Evolutionary conservation across 2,797 vertebrate species (phyloP), one percentile per base, ranked within the genome.

Genomic region (Alcedo atthis): DNA sequence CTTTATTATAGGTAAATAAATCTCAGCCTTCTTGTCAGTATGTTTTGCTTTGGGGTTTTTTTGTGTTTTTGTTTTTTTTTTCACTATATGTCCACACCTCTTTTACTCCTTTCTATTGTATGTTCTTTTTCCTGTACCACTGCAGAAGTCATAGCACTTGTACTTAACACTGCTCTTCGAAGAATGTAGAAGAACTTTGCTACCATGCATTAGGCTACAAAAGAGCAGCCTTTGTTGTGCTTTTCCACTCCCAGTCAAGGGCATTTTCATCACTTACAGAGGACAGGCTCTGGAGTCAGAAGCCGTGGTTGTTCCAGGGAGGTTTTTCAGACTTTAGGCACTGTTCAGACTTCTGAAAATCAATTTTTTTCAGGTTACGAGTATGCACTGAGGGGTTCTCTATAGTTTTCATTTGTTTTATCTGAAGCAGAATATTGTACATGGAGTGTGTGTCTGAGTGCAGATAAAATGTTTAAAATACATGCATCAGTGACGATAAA

Each of bases 381-480:
- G 26, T 68, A 53, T 67, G 45, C 61, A 69, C 54, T 73, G 59
- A 74, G 26, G 28, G 20, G 15, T 85, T 94, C 69, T 81, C 12
- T 78, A 6, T 43, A 58, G 40, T 85, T 89, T 77, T 87, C 20
- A 71, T 95, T 83, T 87, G 46, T 71, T 94, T 82, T 78, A 83
- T 62, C 62, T 75, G 82, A 87, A 81, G 59, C 51, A 66, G 55
- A 81, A 6, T 71, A 71, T 82, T 5, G 5, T 74, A 49, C 80
- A 16, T 40, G 54, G 16, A 71, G 12, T 63, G 54, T 77, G 32
- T 80, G 49, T 87, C 45, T 82, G 54, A 75, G 58, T 4, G 2
- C 61, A 83, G 76, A 81, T 87, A 80, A 92, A 83, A 67, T 35
- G 59, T 37, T 76, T 85, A 73, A 78, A 82, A 54, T 73, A 30